A percentile compares a stretch with the other conserved stretches of the same genome.
Conservation (phyloP, 92 coral and sea anemone species). For the Phymanthus crucifer region DNA sequence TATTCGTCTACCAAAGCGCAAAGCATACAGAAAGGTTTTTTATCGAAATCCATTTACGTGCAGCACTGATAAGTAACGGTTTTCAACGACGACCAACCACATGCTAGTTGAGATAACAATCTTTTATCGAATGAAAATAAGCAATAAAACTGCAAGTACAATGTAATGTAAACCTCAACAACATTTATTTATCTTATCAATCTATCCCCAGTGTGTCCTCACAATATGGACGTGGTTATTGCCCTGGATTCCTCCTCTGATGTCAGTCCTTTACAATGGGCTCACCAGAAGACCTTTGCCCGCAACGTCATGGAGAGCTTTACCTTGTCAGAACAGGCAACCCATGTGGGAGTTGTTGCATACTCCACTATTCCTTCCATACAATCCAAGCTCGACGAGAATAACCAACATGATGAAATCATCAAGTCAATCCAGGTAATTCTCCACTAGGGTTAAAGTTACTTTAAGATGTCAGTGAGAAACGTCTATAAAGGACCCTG, state of each 20-base stretch:
- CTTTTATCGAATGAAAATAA: too few relatives aligned
- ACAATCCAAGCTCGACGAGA: conserved; percentile 83
- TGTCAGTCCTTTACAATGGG: conserved; percentile 80
- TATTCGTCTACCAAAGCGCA: too few relatives aligned
- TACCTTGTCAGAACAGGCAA: conserved; percentile 61
- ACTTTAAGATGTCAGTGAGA: neutral
- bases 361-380: conserved; percentile 94
- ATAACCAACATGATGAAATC: conserved; percentile 66
- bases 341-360: conserved; percentile 89
- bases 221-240: conserved; percentile 86
- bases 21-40: too few relatives aligned
- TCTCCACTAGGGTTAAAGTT: neutral
- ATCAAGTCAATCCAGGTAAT: conserved; percentile 51
- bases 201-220: conserved; percentile 69
- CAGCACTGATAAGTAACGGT: too few relatives aligned
- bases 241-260: conserved; percentile 96
- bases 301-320: conserved; percentile 67
- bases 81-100: too few relatives aligned
- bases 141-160: neutral
- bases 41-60: too few relatives aligned
- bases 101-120: too few relatives aligned
- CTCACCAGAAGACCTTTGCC: conserved; percentile 83
- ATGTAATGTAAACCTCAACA: neutral
- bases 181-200: neutral
- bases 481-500: too few relatives aligned